A percentile compares a stretch with the other conserved stretches of the same genome.
Evolutionary conservation across 2,113 vertebrate species (phyloP).

Genomic region (Nesospiza acunhae): DNA sequence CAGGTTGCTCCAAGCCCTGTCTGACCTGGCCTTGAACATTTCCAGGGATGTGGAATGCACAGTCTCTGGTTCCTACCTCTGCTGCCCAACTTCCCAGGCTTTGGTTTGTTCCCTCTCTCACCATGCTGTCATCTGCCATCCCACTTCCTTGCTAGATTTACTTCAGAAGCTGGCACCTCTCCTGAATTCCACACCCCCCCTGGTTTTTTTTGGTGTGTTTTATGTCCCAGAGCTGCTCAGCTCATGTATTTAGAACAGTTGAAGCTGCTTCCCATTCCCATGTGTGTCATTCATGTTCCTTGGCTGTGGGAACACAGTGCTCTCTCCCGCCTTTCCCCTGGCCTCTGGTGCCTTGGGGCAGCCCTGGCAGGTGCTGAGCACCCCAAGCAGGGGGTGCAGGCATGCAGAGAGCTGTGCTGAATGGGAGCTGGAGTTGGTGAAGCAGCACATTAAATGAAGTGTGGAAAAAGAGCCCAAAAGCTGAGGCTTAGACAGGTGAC

Average conservation of each 20-base stretch:
- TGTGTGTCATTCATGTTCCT: not conserved
- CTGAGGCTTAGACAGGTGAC: slow-evolving; percentile 35
- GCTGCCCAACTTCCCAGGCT: not conserved
- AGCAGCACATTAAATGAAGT: not conserved
- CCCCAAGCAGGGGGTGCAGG: not conserved
- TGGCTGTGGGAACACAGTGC: not conserved
- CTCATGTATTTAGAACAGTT: not conserved
- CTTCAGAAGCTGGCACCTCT: not conserved
- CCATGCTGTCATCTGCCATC: not conserved
- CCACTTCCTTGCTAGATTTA: not conserved
- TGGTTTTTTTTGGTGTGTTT: not conserved
- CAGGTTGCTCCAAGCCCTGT: not conserved
- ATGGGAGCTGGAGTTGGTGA: not conserved
- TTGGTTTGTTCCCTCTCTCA: not conserved
- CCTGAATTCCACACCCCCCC: not conserved
- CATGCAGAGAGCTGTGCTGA: not conserved
- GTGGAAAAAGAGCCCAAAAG: not conserved
- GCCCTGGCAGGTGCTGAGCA: not conserved
- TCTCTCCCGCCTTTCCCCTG: not conserved
- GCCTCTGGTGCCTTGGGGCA: not conserved
- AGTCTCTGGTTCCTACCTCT: not conserved
- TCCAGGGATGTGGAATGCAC: not conserved
- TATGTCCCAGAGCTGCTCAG: not conserved
- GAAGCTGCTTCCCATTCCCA: not conserved
- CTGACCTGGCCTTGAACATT: not conserved